Conservation (phyloP, 2,797 vertebrate genomes). For the Trematomus bernacchii region DNA sequence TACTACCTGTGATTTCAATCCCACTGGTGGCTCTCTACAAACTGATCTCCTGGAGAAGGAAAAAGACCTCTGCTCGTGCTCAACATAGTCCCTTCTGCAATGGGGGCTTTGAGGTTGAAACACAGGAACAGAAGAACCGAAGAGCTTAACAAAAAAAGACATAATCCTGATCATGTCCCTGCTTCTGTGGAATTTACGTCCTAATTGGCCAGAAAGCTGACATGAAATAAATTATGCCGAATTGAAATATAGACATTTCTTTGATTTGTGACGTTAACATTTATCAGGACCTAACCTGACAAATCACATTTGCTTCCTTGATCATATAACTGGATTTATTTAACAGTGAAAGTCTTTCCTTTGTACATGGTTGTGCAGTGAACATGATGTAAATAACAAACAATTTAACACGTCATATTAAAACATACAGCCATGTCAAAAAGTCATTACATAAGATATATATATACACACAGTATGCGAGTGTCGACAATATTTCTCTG, state of each 20-base stretch:
- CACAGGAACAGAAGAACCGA: background rate
- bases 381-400: slow-evolving; percentile 4
- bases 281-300: background rate
- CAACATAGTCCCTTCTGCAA: slow-evolving; percentile 62
- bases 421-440: too few relatives aligned
- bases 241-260: background rate
- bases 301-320: background rate
- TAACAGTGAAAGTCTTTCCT: slow-evolving; percentile 1
- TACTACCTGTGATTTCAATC: slow-evolving; percentile 83
- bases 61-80: background rate
- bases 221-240: background rate
- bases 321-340: slow-evolving; percentile 33
- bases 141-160: slow-evolving; percentile 12
- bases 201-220: background rate
- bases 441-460: too few relatives aligned
- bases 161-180: background rate
- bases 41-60: slow-evolving; percentile 51
- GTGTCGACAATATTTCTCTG: background rate
- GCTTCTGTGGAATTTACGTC: background rate
- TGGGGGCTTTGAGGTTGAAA: slow-evolving; percentile 51
- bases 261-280: slow-evolving; percentile 1
- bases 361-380: background rate
- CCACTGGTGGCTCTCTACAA: slow-evolving; percentile 83
- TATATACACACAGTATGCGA: too few relatives aligned
- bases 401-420: too few relatives aligned